A percentile compares a stretch with the other conserved stretches of the same genome.
Conservation (phyloP, 2,113 vertebrate species). For the Callorhinus ursinus region DNA sequence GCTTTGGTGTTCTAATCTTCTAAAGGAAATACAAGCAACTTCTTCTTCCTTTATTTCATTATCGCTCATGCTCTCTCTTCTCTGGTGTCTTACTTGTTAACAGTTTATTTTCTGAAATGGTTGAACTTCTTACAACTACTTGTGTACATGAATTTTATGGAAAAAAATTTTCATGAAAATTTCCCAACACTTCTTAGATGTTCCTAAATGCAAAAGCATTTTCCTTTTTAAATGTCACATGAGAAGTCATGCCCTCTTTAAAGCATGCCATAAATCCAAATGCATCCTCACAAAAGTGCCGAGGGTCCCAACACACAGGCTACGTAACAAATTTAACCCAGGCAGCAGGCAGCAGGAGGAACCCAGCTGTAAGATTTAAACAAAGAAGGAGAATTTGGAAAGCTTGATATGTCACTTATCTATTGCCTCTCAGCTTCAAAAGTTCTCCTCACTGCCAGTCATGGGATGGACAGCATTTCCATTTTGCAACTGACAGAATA, state of each 20-base stretch:
- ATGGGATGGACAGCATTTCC: rapidly evolving
- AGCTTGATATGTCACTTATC: neutral
- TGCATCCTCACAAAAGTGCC: neutral
- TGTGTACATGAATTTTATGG: neutral
- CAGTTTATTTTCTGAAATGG: neutral
- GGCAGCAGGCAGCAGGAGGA: neutral
- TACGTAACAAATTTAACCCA: neutral
- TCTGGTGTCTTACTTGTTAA: neutral
- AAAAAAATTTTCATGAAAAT: neutral
- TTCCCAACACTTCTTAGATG: neutral
- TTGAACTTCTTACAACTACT: neutral
- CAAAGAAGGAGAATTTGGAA: neutral
- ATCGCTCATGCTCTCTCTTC: neutral
- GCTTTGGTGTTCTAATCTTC: neutral
- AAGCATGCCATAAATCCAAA: neutral
- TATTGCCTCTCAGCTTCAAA: neutral
- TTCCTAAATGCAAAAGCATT: neutral
- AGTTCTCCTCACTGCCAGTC: neutral
- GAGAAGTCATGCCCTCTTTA: neutral
- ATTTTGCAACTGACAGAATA: neutral
- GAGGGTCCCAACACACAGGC: neutral
- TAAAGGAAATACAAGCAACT: neutral
- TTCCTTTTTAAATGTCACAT: neutral
- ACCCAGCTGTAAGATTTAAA: neutral
- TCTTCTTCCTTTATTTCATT: neutral